Percentiles rank a stretch among this genome's conserved stretches.
phyloP scores from a whole-genome alignment of 2,797 vertebrate genomes.

The Arrhamphus sclerolepis region DNA sequence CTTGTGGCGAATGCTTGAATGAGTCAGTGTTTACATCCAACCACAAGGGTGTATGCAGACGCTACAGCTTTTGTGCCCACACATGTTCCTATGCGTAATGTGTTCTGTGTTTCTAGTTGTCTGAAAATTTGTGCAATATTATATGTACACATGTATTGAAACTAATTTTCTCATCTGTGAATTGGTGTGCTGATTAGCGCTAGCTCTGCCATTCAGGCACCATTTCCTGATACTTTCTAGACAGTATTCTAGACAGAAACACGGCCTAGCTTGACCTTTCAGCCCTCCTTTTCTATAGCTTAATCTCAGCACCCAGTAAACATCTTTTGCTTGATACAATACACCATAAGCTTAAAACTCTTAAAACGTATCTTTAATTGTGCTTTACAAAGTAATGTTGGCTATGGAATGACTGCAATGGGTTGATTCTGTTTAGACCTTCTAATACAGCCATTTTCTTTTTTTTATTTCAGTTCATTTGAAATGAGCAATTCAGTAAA shows the following conservation, averaged over 20 bases:
- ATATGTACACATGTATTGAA: slow-evolving; percentile 27
- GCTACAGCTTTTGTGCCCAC: slow-evolving; percentile 23
- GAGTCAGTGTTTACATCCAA: slow-evolving; percentile 28
- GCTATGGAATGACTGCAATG: too few relatives aligned
- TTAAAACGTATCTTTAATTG: too few relatives aligned
- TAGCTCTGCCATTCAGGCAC: slow-evolving; percentile 69
- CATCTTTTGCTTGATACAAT: slow-evolving; percentile 51
- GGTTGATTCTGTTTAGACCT: too few relatives aligned
- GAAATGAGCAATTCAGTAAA: too few relatives aligned
- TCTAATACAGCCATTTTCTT: too few relatives aligned
- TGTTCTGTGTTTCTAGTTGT: slow-evolving; percentile 21
- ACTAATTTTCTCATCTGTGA: slow-evolving; percentile 63
- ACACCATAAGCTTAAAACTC: too few relatives aligned
- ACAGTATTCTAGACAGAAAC: slow-evolving; percentile 68
- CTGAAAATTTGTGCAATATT: not conserved
- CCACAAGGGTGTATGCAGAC: slow-evolving; percentile 22
- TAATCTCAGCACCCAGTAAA: slow-evolving; percentile 54
- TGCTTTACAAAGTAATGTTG: too few relatives aligned
- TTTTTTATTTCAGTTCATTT: too few relatives aligned
- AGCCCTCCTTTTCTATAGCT: slow-evolving; percentile 54
- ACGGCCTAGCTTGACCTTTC: slow-evolving; percentile 37
- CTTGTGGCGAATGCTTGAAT: slow-evolving; percentile 23
- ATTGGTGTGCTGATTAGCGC: slow-evolving; percentile 76
- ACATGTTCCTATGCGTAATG: slow-evolving; percentile 8
- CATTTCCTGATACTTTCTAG: too few relatives aligned